Conservation (phyloP, 2,888 invertebrate genomes). For the Agrilus cyanescens region DNA sequence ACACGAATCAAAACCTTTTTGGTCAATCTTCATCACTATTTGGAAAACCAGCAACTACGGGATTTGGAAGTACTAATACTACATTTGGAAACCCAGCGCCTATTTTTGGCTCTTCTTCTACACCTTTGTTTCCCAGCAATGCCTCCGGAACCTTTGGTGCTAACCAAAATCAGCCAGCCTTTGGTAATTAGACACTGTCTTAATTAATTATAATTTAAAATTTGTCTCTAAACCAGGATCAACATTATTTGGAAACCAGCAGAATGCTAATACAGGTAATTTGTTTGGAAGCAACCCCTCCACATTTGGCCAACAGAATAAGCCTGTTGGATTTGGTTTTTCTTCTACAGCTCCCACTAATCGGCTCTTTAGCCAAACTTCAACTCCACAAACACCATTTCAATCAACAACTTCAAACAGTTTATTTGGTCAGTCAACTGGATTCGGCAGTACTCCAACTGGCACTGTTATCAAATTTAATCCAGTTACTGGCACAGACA, state of each 20-base stretch:
- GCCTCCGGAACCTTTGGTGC: slow-evolving; percentile 55
- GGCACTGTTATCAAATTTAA: slow-evolving; percentile 81
- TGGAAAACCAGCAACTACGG: slow-evolving; percentile 43
- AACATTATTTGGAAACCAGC: slow-evolving; percentile 20
- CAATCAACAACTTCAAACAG: slow-evolving; percentile 25
- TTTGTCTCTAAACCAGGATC: not conserved
- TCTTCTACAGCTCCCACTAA: slow-evolving; percentile 7
- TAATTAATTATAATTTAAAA: not conserved
- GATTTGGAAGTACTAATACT: slow-evolving; percentile 53
- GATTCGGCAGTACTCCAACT: slow-evolving; percentile 35
- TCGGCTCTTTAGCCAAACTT: slow-evolving; percentile 22
- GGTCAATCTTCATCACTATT: slow-evolving; percentile 28
- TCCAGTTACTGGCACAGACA: slow-evolving; percentile 79
- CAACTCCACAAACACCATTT: slow-evolving; percentile 29
- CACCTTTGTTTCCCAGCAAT: slow-evolving; percentile 51
- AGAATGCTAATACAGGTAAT: slow-evolving; percentile 34
- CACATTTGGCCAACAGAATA: slow-evolving; percentile 42
- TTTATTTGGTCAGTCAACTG: slow-evolving; percentile 40
- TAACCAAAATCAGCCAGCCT: slow-evolving; percentile 31
- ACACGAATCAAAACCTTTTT: slow-evolving; percentile 19
- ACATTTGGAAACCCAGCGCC: slow-evolving; percentile 52
- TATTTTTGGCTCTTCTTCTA: slow-evolving; percentile 43
- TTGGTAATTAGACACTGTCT: slow-evolving; percentile 25
- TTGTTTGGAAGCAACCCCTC: slow-evolving; percentile 50
- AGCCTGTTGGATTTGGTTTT: slow-evolving; percentile 43